phyloP scores from a whole-genome alignment of 37 sponge, comb jelly and placozoan species.

The Beroe forskalii region DNA sequence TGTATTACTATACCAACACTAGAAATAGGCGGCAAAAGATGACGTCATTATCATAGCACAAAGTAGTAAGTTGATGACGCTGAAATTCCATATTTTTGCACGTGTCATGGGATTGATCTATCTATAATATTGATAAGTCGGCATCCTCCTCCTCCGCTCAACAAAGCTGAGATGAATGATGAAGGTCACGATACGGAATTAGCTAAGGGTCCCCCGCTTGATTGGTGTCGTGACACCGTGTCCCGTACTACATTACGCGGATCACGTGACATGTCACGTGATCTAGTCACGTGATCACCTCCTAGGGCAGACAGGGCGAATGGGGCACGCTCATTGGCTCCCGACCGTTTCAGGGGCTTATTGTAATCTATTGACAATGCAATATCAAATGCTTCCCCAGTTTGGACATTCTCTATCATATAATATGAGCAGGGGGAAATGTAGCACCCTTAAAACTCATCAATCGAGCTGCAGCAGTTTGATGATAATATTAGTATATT shows the following conservation, averaged over 20 bases:
- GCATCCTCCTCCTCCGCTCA: no score
- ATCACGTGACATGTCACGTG: not conserved
- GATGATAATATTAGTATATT: not conserved
- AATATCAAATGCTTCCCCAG: no score
- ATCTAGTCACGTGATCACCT: not conserved
- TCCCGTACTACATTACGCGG: not conserved
- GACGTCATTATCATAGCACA: no score
- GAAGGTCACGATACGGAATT: no score
- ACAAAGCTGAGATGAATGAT: no score
- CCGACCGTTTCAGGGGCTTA: not conserved
- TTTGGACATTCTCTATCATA: not conserved
- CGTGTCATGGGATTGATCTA: no score
- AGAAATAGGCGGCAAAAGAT: no score
- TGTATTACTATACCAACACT: no score
- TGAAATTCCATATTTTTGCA: no score
- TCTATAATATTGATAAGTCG: no score
- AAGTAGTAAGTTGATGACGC: no score
- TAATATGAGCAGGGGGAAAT: not conserved
- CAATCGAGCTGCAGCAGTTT: not conserved
- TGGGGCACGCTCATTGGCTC: not conserved
- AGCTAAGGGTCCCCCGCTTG: no score
- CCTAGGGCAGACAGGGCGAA: not conserved
- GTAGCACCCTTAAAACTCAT: not conserved
- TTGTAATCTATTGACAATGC: conserved; percentile 62
- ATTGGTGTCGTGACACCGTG: not conserved